These are phyloP conservation scores for Hypanus sabinus DNA, from an alignment of 2,113 vertebrate genomes.

Conservation along the genomic window DNA sequence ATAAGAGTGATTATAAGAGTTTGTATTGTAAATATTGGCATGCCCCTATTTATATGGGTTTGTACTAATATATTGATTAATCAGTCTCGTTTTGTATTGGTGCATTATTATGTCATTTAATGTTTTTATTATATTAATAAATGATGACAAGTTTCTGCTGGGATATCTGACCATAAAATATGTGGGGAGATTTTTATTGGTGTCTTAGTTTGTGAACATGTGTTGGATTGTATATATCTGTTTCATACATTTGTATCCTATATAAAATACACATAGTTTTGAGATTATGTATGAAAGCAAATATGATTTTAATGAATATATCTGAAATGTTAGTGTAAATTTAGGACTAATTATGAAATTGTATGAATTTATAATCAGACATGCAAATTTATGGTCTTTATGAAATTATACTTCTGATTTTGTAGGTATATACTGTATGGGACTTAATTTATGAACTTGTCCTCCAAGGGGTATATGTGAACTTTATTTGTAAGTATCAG, in stretches of 20 bases:
- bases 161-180: not conserved
- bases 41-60: not conserved
- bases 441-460: not conserved
- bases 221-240: not conserved
- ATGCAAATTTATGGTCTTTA: not conserved
- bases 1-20: not conserved
- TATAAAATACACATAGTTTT: not conserved
- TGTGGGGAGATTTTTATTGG: not conserved
- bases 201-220: not conserved
- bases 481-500: not conserved
- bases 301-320: not conserved
- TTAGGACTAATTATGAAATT: not conserved
- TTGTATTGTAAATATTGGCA: not conserved
- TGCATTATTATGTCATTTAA: not conserved
- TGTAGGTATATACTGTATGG: not conserved
- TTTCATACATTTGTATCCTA: too few species aligned
- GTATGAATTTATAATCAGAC: not conserved
- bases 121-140: conserved; percentile 9
- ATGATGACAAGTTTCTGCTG: not conserved
- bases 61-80: not conserved
- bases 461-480: not conserved
- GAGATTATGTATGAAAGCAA: not conserved
- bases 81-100: not conserved
- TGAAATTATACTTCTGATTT: too few species aligned
- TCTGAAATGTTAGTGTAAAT: not conserved